These are phyloP conservation scores for Pelusios castaneus DNA, from an alignment of 2,113 vertebrate genomes.

Conservation along the genomic window DNA sequence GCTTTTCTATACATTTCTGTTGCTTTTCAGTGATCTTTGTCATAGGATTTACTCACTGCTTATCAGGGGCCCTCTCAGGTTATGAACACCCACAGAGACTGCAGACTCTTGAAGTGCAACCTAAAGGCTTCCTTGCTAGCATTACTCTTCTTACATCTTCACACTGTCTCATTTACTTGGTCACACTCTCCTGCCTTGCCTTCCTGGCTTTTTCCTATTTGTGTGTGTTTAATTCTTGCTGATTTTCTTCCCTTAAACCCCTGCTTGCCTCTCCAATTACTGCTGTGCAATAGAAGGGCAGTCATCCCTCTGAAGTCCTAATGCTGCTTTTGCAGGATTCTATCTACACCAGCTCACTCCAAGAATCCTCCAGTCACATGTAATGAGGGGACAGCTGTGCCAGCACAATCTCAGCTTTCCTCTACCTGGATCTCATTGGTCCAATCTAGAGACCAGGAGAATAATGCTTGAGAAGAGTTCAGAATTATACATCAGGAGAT, in stretches of 20 bases:
- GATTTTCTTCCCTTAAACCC: background rate
- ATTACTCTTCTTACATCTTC: background rate
- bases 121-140: background rate
- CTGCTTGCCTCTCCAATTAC: background rate
- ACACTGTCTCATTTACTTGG: background rate
- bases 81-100: background rate
- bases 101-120: background rate
- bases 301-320: background rate
- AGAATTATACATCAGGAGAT: background rate
- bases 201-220: background rate
- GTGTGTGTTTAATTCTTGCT: background rate
- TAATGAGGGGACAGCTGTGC: background rate
- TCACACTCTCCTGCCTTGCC: background rate
- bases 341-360: background rate
- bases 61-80: background rate
- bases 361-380: background rate
- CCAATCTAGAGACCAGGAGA: background rate
- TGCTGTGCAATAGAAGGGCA: background rate
- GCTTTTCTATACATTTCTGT: background rate
- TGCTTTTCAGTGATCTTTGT: background rate
- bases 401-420: background rate
- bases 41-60: background rate
- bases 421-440: background rate
- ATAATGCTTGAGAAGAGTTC: background rate
- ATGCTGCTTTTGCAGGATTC: background rate